Conservation (phyloP, 2,113 vertebrate genomes). For the Colinus virginianus region DNA sequence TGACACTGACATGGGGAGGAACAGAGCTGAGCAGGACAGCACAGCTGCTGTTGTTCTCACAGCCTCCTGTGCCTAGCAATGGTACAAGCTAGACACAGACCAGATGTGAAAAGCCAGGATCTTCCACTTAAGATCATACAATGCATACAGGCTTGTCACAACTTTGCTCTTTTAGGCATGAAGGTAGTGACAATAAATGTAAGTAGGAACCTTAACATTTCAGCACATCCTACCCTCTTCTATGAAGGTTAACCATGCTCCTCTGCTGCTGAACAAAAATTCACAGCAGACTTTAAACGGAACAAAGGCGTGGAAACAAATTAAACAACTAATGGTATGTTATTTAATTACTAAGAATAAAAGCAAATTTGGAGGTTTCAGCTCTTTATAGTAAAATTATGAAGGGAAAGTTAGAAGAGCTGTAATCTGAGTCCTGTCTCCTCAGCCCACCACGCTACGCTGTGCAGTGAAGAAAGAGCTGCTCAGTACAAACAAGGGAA, state of each 20-base stretch:
- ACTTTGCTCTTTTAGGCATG: background rate
- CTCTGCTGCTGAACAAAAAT: background rate
- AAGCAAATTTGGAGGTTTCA: background rate
- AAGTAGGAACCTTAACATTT: background rate
- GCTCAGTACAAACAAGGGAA: background rate
- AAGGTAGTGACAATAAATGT: background rate
- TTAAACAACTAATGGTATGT: background rate
- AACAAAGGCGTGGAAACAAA: background rate
- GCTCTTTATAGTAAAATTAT: background rate
- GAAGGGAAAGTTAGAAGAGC: background rate
- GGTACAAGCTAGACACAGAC: background rate
- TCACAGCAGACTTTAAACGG: background rate
- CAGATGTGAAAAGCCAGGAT: background rate
- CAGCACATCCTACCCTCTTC: background rate
- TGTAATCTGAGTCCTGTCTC: background rate
- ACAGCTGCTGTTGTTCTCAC: too few relatives aligned
- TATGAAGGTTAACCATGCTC: background rate
- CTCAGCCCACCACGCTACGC: background rate
- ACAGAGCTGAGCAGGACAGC: background rate
- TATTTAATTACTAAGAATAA: background rate
- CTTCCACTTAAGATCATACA: background rate
- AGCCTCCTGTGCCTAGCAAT: background rate
- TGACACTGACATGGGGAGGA: background rate
- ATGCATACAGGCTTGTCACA: background rate
- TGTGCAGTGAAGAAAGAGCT: background rate